A percentile compares a stretch with the other conserved stretches of the same genome.
Conservation (phyloP, 2,797 vertebrate species). For the Loriculus beryllinus region DNA sequence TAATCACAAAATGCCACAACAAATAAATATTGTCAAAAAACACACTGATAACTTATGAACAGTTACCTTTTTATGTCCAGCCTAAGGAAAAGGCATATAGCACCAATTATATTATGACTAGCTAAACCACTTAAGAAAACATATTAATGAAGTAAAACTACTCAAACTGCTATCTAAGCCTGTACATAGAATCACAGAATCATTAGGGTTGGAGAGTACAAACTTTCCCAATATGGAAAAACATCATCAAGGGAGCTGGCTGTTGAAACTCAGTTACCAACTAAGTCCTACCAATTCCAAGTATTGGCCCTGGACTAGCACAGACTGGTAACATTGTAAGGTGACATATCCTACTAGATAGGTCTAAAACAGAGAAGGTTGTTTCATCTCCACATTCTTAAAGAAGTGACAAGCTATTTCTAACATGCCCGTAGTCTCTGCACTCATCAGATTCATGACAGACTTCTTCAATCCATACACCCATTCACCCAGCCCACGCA, state of each 20-base stretch:
- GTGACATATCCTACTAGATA: background rate
- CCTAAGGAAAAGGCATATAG: background rate
- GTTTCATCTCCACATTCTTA: background rate
- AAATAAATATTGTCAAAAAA: background rate
- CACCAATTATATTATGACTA: background rate
- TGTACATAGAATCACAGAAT: background rate
- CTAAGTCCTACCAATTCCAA: background rate
- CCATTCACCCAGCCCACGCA: constrained; percentile 32
- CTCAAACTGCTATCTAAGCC: background rate
- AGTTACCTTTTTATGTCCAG: background rate
- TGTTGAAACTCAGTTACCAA: background rate
- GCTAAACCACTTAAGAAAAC: background rate
- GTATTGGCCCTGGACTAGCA: background rate
- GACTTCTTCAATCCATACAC: background rate
- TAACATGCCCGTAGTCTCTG: background rate
- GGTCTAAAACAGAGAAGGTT: background rate
- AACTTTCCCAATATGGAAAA: background rate
- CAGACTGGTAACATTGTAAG: background rate
- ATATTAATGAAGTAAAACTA: background rate
- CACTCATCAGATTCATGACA: background rate
- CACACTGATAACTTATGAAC: background rate
- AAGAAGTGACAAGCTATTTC: background rate
- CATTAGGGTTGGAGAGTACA: background rate
- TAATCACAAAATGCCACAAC: background rate
- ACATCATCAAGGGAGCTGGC: background rate